Percentiles rank a stretch among this genome's conserved stretches.
These are phyloP conservation scores for Dryomyza anilis DNA, from an alignment of 2,888 invertebrate genomes.

Conservation along the genomic window DNA sequence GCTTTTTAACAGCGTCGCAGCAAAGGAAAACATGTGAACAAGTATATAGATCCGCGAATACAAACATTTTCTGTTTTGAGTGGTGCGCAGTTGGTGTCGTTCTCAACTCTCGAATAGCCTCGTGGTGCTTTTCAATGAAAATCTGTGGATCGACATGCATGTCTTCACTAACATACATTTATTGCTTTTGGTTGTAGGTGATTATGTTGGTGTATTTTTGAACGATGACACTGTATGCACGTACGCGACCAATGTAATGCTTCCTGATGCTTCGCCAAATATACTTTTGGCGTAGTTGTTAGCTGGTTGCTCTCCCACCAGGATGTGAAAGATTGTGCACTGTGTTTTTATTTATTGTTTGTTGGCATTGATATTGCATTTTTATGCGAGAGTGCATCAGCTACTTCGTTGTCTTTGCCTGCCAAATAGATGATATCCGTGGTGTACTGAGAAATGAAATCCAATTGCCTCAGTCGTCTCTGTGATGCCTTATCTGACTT, in stretches of 20 bases:
- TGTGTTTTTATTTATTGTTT: background rate
- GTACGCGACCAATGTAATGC: constrained; percentile 4
- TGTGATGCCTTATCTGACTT: constrained; percentile 48
- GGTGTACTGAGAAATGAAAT: constrained; percentile 39
- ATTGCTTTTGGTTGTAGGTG: constrained; percentile 2
- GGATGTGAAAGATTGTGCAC: background rate
- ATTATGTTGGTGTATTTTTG: constrained; percentile 25
- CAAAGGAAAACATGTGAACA: too few species aligned
- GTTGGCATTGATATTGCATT: constrained; percentile 17
- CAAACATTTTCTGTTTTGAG: too few species aligned
- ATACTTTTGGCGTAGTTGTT: background rate
- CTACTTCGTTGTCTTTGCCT: constrained; percentile 32
- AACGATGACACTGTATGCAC: constrained; percentile 20
- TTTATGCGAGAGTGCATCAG: constrained; percentile 37
- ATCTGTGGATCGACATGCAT: too few species aligned
- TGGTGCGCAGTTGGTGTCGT: too few species aligned
- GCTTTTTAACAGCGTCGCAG: too few species aligned
- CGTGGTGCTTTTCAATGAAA: too few species aligned
- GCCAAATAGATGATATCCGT: constrained; percentile 26
- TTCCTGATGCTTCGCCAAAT: background rate
- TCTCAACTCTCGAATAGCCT: too few species aligned
- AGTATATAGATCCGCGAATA: too few species aligned
- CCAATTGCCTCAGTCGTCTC: constrained; percentile 49
- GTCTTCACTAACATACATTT: constrained; percentile 10
- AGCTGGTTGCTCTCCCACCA: background rate